Base-by-base conservation (phyloP, 2,797 vertebrate species). In the Uromys caudimaculatus region DNA sequence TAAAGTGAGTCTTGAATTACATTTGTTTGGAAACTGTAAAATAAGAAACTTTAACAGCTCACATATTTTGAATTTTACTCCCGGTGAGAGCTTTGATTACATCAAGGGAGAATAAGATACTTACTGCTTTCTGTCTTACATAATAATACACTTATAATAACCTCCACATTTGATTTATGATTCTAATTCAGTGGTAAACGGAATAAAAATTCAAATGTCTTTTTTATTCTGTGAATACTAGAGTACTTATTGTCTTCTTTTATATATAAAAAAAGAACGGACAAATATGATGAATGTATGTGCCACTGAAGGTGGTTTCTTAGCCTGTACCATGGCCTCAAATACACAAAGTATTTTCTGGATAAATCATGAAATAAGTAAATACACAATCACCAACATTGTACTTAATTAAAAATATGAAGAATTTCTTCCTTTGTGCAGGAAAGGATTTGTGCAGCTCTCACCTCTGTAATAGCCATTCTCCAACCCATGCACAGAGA, bases 391-490 rank as follows among this genome's bases (percentile, higher is more conserved):
- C 44, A 73, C 54, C 13, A 14, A 6, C 6, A 44, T 64, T 23
- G 35, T 52, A 44, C 38, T 64, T 50, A 64, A 86, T 78, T 94
- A 24, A 86, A 90, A 67, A 21, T 10, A 44, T 3, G 54, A 64
- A 3, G 35, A 32, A 7, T 16, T 11, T 8, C 29, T 9, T 62
- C 24, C 41, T 76, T 62, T 21, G 8, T 9, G 27, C 3, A 50
- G 29, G 5, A 1, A 50, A 24, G 2, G 17, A 38, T 67, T 21
- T 21, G 38, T 7, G 10, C 1, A 24, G 81, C 5, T 47, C 1
- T 75, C 23, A 32, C 2, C 29, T 21, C 2, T 0, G 0, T 11
- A 29, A 17, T 23, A 4, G 24, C 64, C 41, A 4, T 60, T 56
- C 11, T 19, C 60, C 13, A 13, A 8, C 6, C 38, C 19, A 29